These are phyloP conservation scores for Xestobium rufovillosum DNA, from an alignment of 2,888 invertebrate species.

Conservation along the genomic window DNA sequence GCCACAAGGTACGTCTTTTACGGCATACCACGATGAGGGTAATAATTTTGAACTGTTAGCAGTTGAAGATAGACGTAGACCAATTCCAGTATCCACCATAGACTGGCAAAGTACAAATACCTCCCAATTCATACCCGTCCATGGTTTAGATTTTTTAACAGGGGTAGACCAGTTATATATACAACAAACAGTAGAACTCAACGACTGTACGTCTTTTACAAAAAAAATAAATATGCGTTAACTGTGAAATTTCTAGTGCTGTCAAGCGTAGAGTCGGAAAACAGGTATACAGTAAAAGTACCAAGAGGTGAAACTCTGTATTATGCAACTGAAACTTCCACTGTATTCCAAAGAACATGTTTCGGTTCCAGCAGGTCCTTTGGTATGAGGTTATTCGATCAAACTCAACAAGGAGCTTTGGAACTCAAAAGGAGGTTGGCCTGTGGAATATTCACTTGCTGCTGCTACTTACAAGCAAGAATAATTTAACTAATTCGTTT, in stretches of 20 bases:
- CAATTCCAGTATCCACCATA: slow-evolving; percentile 52
- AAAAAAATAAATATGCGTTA: neutral
- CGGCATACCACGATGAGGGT: neutral
- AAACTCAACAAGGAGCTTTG: slow-evolving; percentile 75
- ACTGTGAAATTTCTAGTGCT: slow-evolving; percentile 46
- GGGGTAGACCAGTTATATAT: slow-evolving; percentile 63
- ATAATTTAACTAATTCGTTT: neutral
- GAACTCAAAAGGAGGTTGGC: slow-evolving; percentile 63
- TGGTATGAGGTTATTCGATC: slow-evolving; percentile 72
- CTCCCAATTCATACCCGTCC: slow-evolving; percentile 55
- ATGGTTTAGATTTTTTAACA: slow-evolving; percentile 64
- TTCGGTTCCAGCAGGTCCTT: slow-evolving; percentile 71
- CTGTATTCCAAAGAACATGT: slow-evolving; percentile 54
- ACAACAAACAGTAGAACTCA: slow-evolving; percentile 73
- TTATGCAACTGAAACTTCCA: slow-evolving; percentile 62
- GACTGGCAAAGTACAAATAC: slow-evolving; percentile 53
- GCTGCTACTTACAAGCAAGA: slow-evolving; percentile 62
- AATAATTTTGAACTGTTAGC: too few relatives aligned
- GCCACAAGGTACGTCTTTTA: slow-evolving; percentile 9
- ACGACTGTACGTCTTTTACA: slow-evolving; percentile 56
- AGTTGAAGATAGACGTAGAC: too few relatives aligned
- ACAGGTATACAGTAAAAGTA: slow-evolving; percentile 64
- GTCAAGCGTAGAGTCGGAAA: slow-evolving; percentile 58
- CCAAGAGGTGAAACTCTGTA: slow-evolving; percentile 69
- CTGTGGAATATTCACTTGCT: slow-evolving; percentile 53